Base-by-base conservation (phyloP, 30 jellyfish, hydroid and myxozoan species). In the Hydractinia symbiolongicarpus region DNA sequence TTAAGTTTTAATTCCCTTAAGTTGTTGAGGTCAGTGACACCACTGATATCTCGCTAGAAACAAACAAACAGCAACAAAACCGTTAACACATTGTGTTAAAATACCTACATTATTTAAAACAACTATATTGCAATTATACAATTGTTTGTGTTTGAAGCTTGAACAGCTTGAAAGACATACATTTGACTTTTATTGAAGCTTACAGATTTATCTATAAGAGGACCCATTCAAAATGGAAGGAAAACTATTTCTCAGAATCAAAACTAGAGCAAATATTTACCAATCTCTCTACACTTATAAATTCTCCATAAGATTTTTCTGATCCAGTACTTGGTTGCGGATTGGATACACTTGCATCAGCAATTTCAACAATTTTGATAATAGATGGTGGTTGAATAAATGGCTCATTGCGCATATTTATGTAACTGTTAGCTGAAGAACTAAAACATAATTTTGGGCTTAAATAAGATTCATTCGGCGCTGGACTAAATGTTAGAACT, bases 331-430 rank as follows among this genome's bases (percentile, higher is more conserved):
- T 50, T 4, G 97, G 97, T 53, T 84, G 92, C 1, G 97, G 97
- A 70, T 89, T 89, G 51, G 94, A 85, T 40, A 66, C 81, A 9
- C 89, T 88, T 71, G 94, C 86, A 86, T 89, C 97, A 17, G 95
- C 93, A 50, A 84, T 84, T 61, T 89, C 97, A 15, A 88, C 81
- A 58, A 89, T 89, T 72, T 82, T 52, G 1, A 79, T 79, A 62
- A 66, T 83, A 61, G 83, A 44, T 60, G 50, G 82, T 77, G 85
- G 85, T n/a, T 79, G 85, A 55, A 64, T 21, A 76, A 76, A 72
- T 21, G 81, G 81, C n/a, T 53, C 81, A 40, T 64, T 5, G 4
- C 50, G 49, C 81, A 72, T 72, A 8, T 8, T 17, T 14, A 60
- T 13, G 17, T 16, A 60, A 60, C 17, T 16, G 16, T 16, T 16